Base-by-base conservation (phyloP, 2,888 invertebrate genomes). In the Dicyrtoma fusca region DNA sequence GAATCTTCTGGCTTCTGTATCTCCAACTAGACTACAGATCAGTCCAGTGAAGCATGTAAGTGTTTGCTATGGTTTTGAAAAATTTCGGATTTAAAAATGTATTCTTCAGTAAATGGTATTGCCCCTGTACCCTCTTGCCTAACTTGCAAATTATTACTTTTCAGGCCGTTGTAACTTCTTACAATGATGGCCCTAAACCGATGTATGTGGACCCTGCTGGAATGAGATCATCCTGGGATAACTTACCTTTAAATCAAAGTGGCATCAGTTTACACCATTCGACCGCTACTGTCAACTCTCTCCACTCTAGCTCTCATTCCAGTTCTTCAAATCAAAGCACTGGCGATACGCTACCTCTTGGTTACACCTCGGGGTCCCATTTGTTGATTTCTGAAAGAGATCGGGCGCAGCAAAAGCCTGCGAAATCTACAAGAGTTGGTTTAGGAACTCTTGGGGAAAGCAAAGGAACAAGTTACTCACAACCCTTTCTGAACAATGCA, bases 121-220 rank as follows among this genome's bases (percentile, higher is more conserved):
- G n/a, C n/a, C n/a, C n/a, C n/a, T n/a, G n/a, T n/a, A n/a, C n/a
- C n/a, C n/a, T n/a, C n/a, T n/a, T 14, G 34, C 25, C 68, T 47
- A 47, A 47, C 45, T 61, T 68, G 63, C 8, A 34, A 34, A 34
- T 8, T 5, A 34, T 75, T 77, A 73, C 49, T 79, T n/a, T 79
- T 49, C 77, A 86, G 86, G 84, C 85, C 69, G 85, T 86, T 65
- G 84, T 82, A 26, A 84, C 85, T 78, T 83, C 86, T 1, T 87
- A 86, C 81, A 85, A 85, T 75, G 87, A 87, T 76, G 85, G 86
- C 21, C 84, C 86, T 10, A 78, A 81, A 55, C 80, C 83, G 25
- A 80, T 82, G 34, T 80, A 81, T 34, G 82, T 82, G 45, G 82
- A 82, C 53, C 83, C 85, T 1, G 62, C 70, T 21, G 64, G 73